Evolutionary conservation across 2,797 vertebrate species (phyloP), one percentile per base, ranked within the genome.

Genomic region (Brachyrhaphis roseni): DNA sequence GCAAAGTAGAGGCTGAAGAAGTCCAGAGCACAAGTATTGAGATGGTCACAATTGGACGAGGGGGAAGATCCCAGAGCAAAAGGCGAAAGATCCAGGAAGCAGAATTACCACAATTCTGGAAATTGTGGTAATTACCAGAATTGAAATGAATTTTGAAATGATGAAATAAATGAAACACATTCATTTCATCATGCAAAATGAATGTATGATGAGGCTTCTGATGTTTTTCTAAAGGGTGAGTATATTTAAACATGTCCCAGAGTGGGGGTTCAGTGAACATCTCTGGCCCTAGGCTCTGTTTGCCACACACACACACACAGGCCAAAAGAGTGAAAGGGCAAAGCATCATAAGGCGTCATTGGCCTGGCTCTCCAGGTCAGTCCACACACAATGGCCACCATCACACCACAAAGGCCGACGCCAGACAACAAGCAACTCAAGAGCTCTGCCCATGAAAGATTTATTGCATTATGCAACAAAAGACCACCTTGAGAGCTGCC

Each of bases 371-470:
- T 87, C 86, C 86, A 82, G 93, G 93, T 94, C 94, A 93, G 78
- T 87, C 88, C 78, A 20, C 84, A 78, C 84, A 96, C 93, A 95
- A 96, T 92, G 78, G 84, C 83, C 89, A 83, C 87, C 84, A 85
- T 86, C 77, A 46, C 75, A 86, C 77, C 12, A 95, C 94, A 96
- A 95, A 92, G 85, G 81, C 81, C 1, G 85, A 66, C 87, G 92
- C 94, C 93, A 93, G 85, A 95, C 93, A 93, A 94, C 91, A 94
- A 95, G 89, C 93, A 91, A 94, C 95, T 95, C 89, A 89, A 95
- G 89, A 55, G 77, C 87, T 79, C 89, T 57, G 78, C 89, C 90
- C 86, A 93, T 92, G 86, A 92, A 93, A 95, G 94, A 96, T 95
- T 95, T 95, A 96, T 94, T 84, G 89, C 90, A 49, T 84, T 49